A percentile compares a stretch with the other conserved stretches of the same genome.
These are phyloP conservation scores for Bettongia penicillata DNA, from an alignment of 2,113 vertebrate species.

Conservation along the genomic window DNA sequence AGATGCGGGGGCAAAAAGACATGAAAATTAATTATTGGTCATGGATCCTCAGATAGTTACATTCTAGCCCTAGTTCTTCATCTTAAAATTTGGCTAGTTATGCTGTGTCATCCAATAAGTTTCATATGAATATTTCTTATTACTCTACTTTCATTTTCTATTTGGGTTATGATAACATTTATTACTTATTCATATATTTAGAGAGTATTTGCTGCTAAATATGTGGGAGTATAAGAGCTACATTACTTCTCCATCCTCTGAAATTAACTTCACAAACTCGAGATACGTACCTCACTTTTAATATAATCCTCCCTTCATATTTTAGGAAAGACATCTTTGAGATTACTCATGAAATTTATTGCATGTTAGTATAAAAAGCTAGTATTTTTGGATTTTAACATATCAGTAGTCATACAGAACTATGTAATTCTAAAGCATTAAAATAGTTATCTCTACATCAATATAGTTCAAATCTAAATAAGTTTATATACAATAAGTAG, in stretches of 20 bases:
- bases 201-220: background rate
- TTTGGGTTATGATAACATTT: background rate
- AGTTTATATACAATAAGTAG: background rate
- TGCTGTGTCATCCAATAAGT: background rate
- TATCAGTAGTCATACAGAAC: background rate
- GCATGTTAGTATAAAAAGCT: background rate
- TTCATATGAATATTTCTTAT: too few relatives aligned
- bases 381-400: background rate
- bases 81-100: background rate
- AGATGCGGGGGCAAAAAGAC: too few relatives aligned
- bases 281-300: background rate
- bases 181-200: background rate
- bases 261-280: background rate
- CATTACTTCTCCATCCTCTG: background rate
- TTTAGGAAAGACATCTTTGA: background rate
- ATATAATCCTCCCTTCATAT: background rate
- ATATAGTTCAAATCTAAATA: background rate
- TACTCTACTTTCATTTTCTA: background rate
- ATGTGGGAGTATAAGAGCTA: background rate
- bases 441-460: background rate
- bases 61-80: background rate
- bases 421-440: background rate
- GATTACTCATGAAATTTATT: background rate
- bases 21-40: background rate
- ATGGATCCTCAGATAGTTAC: background rate